These are phyloP conservation scores for Hydriomena furcata DNA, from an alignment of 2,888 invertebrate genomes.

Conservation along the genomic window DNA sequence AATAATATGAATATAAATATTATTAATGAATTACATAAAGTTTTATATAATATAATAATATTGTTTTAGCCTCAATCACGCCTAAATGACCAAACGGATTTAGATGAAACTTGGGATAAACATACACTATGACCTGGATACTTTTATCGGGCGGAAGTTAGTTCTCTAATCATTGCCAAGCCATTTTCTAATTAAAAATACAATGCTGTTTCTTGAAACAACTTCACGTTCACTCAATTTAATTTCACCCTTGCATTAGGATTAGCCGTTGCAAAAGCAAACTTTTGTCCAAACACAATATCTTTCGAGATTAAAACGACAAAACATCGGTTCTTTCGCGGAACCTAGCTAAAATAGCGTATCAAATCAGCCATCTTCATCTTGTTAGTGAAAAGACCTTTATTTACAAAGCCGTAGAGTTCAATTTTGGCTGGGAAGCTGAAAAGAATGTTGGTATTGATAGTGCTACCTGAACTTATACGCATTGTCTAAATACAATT, in stretches of 20 bases:
- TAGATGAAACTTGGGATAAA: too few relatives aligned
- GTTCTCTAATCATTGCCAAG: too few relatives aligned
- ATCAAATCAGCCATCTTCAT: slow-evolving; percentile 24
- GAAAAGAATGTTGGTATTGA: slow-evolving; percentile 47
- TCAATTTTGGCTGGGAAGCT: slow-evolving; percentile 33
- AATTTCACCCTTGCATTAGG: slow-evolving; percentile 42
- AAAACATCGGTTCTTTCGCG: slow-evolving; percentile 49
- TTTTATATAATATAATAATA: too few relatives aligned
- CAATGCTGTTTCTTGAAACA: background rate
- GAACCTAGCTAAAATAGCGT: slow-evolving; percentile 42
- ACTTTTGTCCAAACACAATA: slow-evolving; percentile 48
- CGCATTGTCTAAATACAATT: slow-evolving; percentile 68
- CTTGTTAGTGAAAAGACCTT: slow-evolving; percentile 9
- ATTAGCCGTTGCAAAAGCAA: slow-evolving; percentile 52
- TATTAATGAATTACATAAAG: too few relatives aligned
- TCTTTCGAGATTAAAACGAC: slow-evolving; percentile 43
- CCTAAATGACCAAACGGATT: too few relatives aligned
- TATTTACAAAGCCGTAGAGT: slow-evolving; percentile 26
- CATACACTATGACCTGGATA: too few relatives aligned
- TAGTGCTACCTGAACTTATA: slow-evolving; percentile 71
- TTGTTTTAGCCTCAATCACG: too few relatives aligned
- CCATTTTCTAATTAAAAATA: slow-evolving; percentile 8
- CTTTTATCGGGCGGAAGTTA: too few relatives aligned
- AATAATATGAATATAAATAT: too few relatives aligned
- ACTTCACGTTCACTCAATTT: slow-evolving; percentile 19